Conservation (phyloP, 2,797 vertebrate genomes). For the Microtus obscurus region DNA sequence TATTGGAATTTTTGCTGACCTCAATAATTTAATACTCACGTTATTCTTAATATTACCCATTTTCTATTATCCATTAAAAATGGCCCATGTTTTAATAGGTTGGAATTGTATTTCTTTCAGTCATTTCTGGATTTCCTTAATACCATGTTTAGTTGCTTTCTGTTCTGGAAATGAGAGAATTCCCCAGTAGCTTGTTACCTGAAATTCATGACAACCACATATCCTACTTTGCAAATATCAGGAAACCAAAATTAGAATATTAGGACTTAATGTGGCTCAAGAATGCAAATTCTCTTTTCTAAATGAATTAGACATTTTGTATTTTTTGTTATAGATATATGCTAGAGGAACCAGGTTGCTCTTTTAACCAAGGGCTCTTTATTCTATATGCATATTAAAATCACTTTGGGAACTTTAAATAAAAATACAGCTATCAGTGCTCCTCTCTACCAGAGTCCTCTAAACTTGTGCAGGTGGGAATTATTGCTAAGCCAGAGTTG, state of each 20-base stretch:
- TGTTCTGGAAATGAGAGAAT: conserved; percentile 33
- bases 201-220: conserved; percentile 1
- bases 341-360: background rate
- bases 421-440: background rate
- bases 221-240: background rate
- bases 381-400: conserved; percentile 19
- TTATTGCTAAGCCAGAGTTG: background rate
- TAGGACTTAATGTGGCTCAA: background rate
- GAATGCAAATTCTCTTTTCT: conserved; percentile 47
- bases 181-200: background rate
- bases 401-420: background rate
- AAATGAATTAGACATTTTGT: conserved; percentile 15
- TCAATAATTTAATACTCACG: background rate
- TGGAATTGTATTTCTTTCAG: conserved; percentile 15
- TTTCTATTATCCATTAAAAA: background rate
- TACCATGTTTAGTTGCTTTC: conserved; percentile 12
- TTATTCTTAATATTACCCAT: background rate
- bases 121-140: conserved; percentile 14
- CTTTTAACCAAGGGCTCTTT: conserved; percentile 30
- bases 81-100: background rate
- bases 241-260: background rate
- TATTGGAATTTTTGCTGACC: background rate
- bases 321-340: background rate
- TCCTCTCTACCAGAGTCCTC: background rate
- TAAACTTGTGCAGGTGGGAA: background rate